A percentile compares a stretch with the other conserved stretches of the same genome.
These are phyloP conservation scores for Paratilapia polleni DNA, from an alignment of 2,113 vertebrate genomes.

Conservation along the genomic window DNA sequence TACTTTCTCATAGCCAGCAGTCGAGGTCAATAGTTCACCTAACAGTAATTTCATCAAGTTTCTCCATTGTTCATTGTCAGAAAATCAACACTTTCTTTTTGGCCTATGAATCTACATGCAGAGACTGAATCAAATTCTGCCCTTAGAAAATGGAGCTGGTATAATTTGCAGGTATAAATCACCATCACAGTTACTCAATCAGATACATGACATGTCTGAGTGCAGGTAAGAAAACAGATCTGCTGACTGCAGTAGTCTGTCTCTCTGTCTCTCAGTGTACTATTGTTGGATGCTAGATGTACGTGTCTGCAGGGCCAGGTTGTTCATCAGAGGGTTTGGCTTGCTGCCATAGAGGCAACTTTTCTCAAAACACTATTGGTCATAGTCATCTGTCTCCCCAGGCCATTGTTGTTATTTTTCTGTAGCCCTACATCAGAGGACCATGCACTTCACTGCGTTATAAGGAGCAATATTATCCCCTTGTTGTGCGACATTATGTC, in stretches of 20 bases:
- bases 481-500: constrained; percentile 24
- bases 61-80: constrained; percentile 61
- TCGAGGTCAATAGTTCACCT: constrained; percentile 52
- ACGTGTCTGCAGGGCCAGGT: constrained; percentile 64
- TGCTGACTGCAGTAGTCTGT: constrained; percentile 65
- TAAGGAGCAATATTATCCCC: constrained; percentile 24
- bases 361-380: constrained; percentile 75
- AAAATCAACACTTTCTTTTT: constrained; percentile 45
- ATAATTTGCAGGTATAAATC: constrained; percentile 70
- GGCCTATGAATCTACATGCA: constrained; percentile 43
- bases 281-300: constrained; percentile 59
- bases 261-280: constrained; percentile 42
- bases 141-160: constrained; percentile 36
- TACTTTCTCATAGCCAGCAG: constrained; percentile 18
- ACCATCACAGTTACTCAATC: constrained; percentile 52
- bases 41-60: constrained; percentile 61
- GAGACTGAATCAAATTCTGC: constrained; percentile 50
- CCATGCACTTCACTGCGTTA: constrained; percentile 33
- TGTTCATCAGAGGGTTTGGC: constrained; percentile 72
- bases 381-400: constrained; percentile 64
- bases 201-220: constrained; percentile 54
- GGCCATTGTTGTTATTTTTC: constrained; percentile 57
- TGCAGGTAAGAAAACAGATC: constrained; percentile 62
- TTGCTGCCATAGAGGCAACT: constrained; percentile 68
- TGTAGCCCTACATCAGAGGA: constrained; percentile 51